Conservation (phyloP, 2,888 invertebrate species). For the Rhagium mordax region DNA sequence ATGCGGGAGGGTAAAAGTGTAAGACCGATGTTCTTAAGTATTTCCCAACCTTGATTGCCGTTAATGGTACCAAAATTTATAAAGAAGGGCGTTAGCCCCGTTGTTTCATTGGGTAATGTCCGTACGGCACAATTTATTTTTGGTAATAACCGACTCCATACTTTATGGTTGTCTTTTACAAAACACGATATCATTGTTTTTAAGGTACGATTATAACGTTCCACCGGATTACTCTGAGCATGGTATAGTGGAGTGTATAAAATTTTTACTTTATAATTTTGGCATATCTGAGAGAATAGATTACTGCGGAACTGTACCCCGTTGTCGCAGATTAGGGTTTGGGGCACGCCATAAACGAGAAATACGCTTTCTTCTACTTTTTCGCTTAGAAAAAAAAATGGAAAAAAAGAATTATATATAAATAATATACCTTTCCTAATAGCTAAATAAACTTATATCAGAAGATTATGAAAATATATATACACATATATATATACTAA, state of each 20-base stretch:
- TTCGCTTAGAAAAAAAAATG: too few relatives aligned
- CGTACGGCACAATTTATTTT: too few relatives aligned
- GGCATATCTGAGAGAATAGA: neutral
- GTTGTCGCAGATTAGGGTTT: conserved; percentile 54
- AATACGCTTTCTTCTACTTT: neutral
- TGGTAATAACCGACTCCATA: too few relatives aligned
- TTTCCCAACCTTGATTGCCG: conserved; percentile 10
- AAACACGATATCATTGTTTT: neutral
- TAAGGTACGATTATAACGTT: neutral
- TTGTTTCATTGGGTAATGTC: too few relatives aligned
- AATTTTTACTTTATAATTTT: neutral
- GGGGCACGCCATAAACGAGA: conserved; percentile 48
- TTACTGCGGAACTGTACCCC: conserved; percentile 48
- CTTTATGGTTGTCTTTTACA: neutral
- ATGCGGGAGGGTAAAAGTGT: neutral
- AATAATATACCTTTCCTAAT: too few relatives aligned
- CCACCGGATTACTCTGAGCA: neutral
- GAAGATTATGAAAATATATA: too few relatives aligned
- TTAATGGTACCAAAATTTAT: too few relatives aligned
- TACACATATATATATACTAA: too few relatives aligned
- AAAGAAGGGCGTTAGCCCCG: too few relatives aligned
- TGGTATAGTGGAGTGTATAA: neutral
- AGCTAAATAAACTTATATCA: too few relatives aligned
- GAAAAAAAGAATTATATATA: neutral
- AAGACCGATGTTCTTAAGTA: neutral